Base-by-base conservation (phyloP, 2,888 invertebrate genomes). In the Protophormia terraenovae region DNA sequence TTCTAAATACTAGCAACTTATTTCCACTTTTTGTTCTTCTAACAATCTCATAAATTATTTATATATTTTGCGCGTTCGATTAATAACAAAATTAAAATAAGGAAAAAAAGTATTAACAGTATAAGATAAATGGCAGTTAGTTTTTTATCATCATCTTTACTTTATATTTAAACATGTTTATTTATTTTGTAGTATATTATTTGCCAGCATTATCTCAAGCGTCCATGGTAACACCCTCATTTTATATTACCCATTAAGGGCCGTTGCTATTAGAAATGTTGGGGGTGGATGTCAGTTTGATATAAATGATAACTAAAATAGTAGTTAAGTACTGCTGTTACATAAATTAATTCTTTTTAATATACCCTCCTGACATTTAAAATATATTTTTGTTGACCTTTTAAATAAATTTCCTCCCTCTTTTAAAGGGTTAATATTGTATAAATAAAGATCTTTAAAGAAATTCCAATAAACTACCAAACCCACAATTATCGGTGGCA, bases 381-480 rank as follows among this genome's bases (percentile, higher is more conserved):
- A 41, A 14, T n/a, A n/a, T n/a, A n/a, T 47, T 6, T 14, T 3
- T 4, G 47, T 8, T 47, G 47, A 19, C 47, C 16, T 45, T 24
- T 12, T 12, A 29, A 2, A 12, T 10, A 16, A 16, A 27, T 64
- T 29, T 16, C 10, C 7, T 5, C 19, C 2, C 0, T 29, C 8
- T 29, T 0, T 16, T 12, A 67, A 22, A 14, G 60, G 41, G 47
- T 81, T 81, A 75, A 58, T 29, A 14, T 53, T 55, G 41, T 62
- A 19, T 29, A 62, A 14, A 64, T 27, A 47, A 19, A 50, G 29
- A 60, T 81, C 41, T 75, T 60, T 60, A 73, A 24, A 55, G 55
- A 77, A 81, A 84, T 84, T 80, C 81, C 77, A 76, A 50, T 71
- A 75, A 77, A 60, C 41, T 71, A 77, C 72, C 77, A 81, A 77